These are phyloP conservation scores for Florisuga fusca DNA, from an alignment of 2,797 vertebrate genomes.

Conservation along the genomic window DNA sequence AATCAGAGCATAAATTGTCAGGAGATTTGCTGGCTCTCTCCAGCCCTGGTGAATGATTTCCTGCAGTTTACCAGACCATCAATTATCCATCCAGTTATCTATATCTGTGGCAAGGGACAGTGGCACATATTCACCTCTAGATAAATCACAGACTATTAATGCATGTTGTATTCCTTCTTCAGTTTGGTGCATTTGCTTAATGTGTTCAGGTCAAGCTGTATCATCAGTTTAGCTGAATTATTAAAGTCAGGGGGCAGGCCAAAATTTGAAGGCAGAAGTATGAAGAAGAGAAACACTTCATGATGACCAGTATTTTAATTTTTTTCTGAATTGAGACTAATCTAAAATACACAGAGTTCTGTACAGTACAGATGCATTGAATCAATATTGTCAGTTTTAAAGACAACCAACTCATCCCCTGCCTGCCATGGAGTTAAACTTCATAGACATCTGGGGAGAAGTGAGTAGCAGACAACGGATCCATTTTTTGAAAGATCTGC, in stretches of 20 bases:
- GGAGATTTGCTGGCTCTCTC: background rate
- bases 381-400: background rate
- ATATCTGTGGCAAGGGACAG: background rate
- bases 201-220: background rate
- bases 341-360: background rate
- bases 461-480: background rate
- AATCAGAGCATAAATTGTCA: conserved; percentile 7
- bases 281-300: background rate
- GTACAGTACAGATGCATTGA: background rate
- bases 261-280: background rate
- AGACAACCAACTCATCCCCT: background rate
- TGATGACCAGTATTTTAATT: background rate
- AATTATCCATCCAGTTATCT: background rate
- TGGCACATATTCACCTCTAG: background rate
- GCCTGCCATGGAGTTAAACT: background rate
- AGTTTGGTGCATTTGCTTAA: background rate
- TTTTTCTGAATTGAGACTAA: background rate
- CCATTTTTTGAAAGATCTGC: background rate
- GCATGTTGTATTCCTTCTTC: background rate
- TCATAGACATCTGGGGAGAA: background rate
- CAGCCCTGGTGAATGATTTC: background rate
- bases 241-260: background rate
- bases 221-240: background rate
- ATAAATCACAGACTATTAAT: background rate
- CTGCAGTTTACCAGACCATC: background rate